Evolutionary conservation across 35 echinoderm and acorn worm species (phyloP), one percentile per base, ranked within the genome.

Genomic region (Apostichopus californicus): DNA sequence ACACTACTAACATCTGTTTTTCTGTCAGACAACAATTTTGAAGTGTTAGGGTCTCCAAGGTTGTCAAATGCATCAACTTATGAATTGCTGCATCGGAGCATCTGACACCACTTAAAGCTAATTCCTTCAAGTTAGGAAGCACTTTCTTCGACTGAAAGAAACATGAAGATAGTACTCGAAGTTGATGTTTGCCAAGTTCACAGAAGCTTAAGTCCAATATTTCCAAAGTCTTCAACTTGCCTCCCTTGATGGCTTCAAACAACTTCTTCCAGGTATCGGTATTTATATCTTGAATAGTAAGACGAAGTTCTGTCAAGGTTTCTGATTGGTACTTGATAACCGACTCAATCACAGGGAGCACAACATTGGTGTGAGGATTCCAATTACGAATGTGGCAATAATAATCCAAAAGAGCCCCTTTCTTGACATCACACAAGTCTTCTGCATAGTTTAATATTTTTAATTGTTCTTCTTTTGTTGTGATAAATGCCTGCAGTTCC

Each of bases 351-450:
- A 21, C 17, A 28, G 86, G 86, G 5, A 73, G 86, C 22, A 89
- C 4, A 34, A 89, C 63, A 72, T 72, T 89, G 5, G 61, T 6
- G 28, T 72, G 46, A 73, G 86, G 86, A 55, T 89, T 58, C 86
- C 86, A 89, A 10, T 55, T 68, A n/a, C 86, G 58, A 57, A 89
- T 72, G 23, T 54, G 6, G 2, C 6, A 8, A 15, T 28, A 66
- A 72, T 72, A 89, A 21, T 89, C 57, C 8, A 89, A 22, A 5
- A 89, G 57, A 10, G 86, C n/a, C 60, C 71, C 60, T 28, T 73
- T 89, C 64, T 89, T 89, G 4, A 89, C 86, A 17, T 89, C 63
- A 20, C 86, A 89, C 8, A 89, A 20, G 21, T 72, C 86, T 89
- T 68, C 46, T 10, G 23, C 20, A 64, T 89, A 89, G 8, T 66